A percentile compares a stretch with the other conserved stretches of the same genome.
phyloP scores from a whole-genome alignment of 2,797 vertebrate genomes.

The Numenius phaeopus region DNA sequence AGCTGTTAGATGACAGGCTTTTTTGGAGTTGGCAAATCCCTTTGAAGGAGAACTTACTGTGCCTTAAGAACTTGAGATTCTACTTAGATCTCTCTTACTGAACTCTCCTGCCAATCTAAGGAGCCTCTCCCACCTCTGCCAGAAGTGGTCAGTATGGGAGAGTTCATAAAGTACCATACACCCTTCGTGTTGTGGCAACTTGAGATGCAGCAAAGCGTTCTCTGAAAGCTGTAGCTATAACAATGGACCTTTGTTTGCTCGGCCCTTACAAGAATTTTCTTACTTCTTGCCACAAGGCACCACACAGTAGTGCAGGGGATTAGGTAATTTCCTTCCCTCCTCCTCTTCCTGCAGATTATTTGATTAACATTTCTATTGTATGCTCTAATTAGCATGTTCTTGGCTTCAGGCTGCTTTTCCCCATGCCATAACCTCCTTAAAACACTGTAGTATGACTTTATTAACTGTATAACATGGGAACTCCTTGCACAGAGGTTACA shows the following conservation, averaged over 20 bases:
- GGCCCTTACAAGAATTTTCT: slow-evolving; percentile 16
- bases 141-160: neutral
- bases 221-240: neutral
- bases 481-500: slow-evolving; percentile 1
- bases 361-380: slow-evolving; percentile 72
- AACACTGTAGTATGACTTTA: slow-evolving; percentile 33
- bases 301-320: slow-evolving; percentile 34
- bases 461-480: slow-evolving; percentile 20
- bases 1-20: neutral
- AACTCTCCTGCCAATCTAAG: neutral
- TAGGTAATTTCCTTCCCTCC: slow-evolving; percentile 71
- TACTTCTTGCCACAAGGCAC: slow-evolving; percentile 30
- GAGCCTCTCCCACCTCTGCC: neutral
- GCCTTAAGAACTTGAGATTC: neutral
- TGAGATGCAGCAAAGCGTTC: neutral
- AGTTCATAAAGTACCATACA: neutral
- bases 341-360: slow-evolving; percentile 69
- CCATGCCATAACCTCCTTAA: slow-evolving; percentile 6
- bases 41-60: neutral
- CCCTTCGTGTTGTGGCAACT: neutral
- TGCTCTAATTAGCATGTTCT: slow-evolving; percentile 55
- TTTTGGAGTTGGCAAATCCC: neutral
- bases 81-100: neutral
- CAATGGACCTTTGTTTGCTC: slow-evolving; percentile 51
- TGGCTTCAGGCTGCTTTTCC: slow-evolving; percentile 14